These are phyloP conservation scores for Dipus sagitta DNA, from an alignment of 2,797 vertebrate species.

Conservation along the genomic window DNA sequence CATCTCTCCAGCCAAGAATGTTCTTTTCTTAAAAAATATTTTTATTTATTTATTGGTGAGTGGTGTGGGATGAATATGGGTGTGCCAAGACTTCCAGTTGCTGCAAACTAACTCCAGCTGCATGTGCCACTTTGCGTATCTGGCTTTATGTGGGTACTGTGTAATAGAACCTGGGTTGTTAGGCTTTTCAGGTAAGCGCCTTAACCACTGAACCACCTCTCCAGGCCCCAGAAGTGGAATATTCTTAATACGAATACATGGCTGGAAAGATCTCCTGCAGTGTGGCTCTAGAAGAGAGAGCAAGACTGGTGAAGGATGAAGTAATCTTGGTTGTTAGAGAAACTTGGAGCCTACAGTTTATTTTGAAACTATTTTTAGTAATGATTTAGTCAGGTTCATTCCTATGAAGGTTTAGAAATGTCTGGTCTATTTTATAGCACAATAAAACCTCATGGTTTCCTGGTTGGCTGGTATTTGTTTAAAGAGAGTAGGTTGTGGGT, in stretches of 20 bases:
- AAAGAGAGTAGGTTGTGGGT: conserved; percentile 78
- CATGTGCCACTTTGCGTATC: no score
- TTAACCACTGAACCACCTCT: no score
- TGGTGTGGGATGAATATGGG: no score
- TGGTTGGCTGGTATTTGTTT: conserved; percentile 82
- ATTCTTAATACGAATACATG: conserved; percentile 53
- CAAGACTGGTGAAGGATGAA: conserved; percentile 62
- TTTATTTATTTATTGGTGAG: no score
- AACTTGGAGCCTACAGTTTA: conserved; percentile 78
- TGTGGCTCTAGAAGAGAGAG: conserved; percentile 38
- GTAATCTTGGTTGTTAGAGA: conserved; percentile 81
- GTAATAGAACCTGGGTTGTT: no score
- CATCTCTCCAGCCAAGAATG: no score
- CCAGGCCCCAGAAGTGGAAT: conserved; percentile 2
- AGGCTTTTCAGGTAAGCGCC: no score
- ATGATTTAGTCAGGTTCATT: conserved; percentile 81
- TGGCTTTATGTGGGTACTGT: no score
- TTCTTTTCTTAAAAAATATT: no score
- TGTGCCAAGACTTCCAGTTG: no score
- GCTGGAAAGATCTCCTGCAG: conserved; percentile 44
- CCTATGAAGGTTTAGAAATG: conserved; percentile 79
- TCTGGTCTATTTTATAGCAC: conserved; percentile 82
- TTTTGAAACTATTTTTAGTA: conserved; percentile 84
- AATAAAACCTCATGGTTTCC: conserved; percentile 83
- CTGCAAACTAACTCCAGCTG: no score